A percentile compares a stretch with the other conserved stretches of the same genome.
Conservation (phyloP, 2,113 vertebrate genomes). For the Oryzias woworae region DNA sequence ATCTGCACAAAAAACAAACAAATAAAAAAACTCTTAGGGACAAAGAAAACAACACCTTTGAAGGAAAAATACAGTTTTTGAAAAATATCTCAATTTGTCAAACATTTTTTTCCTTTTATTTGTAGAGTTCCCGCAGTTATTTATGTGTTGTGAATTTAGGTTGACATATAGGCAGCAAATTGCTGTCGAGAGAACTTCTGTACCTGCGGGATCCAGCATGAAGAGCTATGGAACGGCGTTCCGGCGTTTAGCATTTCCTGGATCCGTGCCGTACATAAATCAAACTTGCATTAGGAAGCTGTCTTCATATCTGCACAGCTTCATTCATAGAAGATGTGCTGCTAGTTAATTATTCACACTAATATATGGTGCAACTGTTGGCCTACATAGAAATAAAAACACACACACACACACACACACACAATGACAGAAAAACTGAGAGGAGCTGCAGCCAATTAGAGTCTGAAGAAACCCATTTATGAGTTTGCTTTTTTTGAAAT, state of each 20-base stretch:
- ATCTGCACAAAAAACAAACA: background rate
- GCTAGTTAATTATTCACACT: conserved; percentile 54
- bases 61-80: background rate
- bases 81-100: too few relatives aligned
- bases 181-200: too few relatives aligned
- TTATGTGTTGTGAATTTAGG: too few relatives aligned
- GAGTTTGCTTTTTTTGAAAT: background rate
- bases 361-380: conserved; percentile 50
- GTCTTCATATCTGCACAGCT: background rate
- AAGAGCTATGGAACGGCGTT: background rate
- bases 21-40: background rate
- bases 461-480: background rate
- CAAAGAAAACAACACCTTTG: background rate
- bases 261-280: conserved; percentile 6
- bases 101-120: too few relatives aligned
- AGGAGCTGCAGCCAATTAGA: background rate
- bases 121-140: too few relatives aligned
- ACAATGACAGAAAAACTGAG: background rate
- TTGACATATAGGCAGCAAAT: too few relatives aligned
- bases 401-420: background rate
- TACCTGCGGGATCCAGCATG: too few relatives aligned
- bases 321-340: conserved; percentile 10
- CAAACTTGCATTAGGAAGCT: conserved; percentile 3
- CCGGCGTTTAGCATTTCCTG: too few relatives aligned
- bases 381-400: conserved; percentile 26